These are phyloP conservation scores for Drosophila subobscura DNA, from an alignment of 1,140 invertebrate species.

Conservation along the genomic window DNA sequence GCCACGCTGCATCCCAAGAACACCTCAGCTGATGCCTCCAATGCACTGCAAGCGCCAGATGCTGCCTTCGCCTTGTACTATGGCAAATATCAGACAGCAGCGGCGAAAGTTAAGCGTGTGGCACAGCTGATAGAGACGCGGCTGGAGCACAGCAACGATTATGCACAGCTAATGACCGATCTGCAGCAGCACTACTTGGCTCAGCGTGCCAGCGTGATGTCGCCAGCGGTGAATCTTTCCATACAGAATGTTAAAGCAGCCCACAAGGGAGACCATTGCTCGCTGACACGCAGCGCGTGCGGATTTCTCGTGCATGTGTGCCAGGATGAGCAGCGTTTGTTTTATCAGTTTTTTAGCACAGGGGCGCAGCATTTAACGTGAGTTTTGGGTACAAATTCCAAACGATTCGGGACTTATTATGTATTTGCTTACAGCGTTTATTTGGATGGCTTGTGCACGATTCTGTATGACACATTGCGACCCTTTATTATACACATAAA, in stretches of 20 bases:
- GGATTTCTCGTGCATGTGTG: conserved; percentile 95
- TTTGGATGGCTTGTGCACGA: conserved; percentile 93
- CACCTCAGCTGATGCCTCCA: conserved; percentile 56
- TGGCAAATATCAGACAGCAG: conserved; percentile 95
- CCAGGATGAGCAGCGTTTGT: conserved; percentile 95
- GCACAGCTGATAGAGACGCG: conserved; percentile 92
- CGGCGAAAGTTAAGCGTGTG: conserved; percentile 91
- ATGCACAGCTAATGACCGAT: conserved; percentile 90
- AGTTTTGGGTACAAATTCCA: conserved; percentile 62
- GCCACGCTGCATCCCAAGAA: conserved; percentile 85
- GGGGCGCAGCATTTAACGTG: conserved; percentile 88
- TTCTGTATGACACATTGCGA: conserved; percentile 96
- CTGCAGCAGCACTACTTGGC: conserved; percentile 94
- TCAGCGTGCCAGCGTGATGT: conserved; percentile 87
- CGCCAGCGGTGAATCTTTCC: conserved; percentile 89
- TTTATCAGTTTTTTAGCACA: conserved; percentile 93
- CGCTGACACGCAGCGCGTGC: conserved; percentile 93
- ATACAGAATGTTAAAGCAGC: conserved; percentile 88
- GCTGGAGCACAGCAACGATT: conserved; percentile 87
- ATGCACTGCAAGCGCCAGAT: conserved; percentile 84
- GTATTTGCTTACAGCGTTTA: conserved; percentile 85
- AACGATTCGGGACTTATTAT: background rate
- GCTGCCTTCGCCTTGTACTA: conserved; percentile 95
- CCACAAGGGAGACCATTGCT: conserved; percentile 93
- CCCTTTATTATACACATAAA: conserved; percentile 98